These are phyloP conservation scores for Corapipo altera DNA, from an alignment of 2,113 vertebrate genomes.

Conservation along the genomic window DNA sequence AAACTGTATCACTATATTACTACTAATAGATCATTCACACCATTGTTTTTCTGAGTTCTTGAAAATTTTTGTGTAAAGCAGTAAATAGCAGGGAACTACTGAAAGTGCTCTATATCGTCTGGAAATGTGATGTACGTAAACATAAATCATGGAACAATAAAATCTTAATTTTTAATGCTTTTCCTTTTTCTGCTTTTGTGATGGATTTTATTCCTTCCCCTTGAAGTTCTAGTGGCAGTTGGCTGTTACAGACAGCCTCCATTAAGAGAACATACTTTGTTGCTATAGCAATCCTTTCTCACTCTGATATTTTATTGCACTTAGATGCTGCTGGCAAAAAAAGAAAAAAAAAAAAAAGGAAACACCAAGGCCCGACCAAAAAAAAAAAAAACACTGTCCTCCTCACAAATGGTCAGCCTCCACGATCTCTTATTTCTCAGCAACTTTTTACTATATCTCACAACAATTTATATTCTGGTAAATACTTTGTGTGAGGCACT, in stretches of 20 bases:
- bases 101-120: background rate
- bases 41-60: background rate
- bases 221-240: constrained; percentile 31
- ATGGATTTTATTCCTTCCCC: constrained; percentile 12
- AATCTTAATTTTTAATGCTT: constrained; percentile 50
- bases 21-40: background rate
- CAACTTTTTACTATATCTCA: constrained; percentile 42
- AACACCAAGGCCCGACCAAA: background rate
- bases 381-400: constrained; percentile 23
- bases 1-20: background rate
- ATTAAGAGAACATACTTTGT: constrained; percentile 73
- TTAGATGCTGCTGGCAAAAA: constrained; percentile 41
- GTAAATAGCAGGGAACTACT: background rate
- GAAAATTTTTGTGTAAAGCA: background rate
- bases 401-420: constrained; percentile 41
- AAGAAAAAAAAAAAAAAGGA: background rate
- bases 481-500: background rate
- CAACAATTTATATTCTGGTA: constrained; percentile 33
- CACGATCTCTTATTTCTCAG: constrained; percentile 33
- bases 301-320: constrained; percentile 69
- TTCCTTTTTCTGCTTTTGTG: constrained; percentile 20
- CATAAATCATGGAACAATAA: background rate
- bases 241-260: constrained; percentile 52
- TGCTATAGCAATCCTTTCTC: constrained; percentile 76
- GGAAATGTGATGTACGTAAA: background rate